A percentile compares a stretch with the other conserved stretches of the same genome.
Conservation (phyloP, 2,113 vertebrate species). For the Polypterus senegalus region DNA sequence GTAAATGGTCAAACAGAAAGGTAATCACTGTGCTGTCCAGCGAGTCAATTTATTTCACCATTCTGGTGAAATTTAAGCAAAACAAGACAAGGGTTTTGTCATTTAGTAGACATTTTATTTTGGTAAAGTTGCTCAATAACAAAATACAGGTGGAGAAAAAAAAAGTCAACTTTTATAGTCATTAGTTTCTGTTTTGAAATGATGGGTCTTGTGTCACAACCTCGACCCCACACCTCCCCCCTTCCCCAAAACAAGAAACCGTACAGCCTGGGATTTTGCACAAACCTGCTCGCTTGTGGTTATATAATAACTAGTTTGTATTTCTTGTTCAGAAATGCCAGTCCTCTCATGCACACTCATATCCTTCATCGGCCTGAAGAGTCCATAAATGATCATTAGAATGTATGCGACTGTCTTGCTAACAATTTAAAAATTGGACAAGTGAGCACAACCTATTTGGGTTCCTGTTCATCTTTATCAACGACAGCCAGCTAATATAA, state of each 20-base stretch:
- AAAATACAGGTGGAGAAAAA: conserved; percentile 70
- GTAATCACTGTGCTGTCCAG: no score
- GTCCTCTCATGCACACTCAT: background rate
- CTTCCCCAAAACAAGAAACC: conserved; percentile 32
- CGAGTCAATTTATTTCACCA: no score
- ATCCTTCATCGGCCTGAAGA: conserved; percentile 3
- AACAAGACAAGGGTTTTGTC: conserved; percentile 17
- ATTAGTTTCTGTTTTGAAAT: conserved; percentile 52
- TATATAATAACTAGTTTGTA: conserved; percentile 26
- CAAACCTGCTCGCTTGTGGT: conserved; percentile 32
- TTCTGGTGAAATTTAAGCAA: background rate
- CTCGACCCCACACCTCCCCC: no score
- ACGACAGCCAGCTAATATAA: no score
- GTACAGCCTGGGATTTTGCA: conserved; percentile 34
- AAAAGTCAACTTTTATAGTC: conserved; percentile 67
- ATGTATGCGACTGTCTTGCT: no score
- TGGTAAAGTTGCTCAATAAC: conserved; percentile 73
- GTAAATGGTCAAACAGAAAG: no score
- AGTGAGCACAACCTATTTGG: no score
- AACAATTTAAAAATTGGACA: no score
- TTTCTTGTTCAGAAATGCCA: conserved; percentile 11
- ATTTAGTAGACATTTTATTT: conserved; percentile 73
- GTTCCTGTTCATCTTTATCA: no score
- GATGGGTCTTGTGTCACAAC: conserved; percentile 49
- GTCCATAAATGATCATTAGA: no score